Conservation (phyloP, 2,888 invertebrate genomes). For the Ceraclea dissimilis region DNA sequence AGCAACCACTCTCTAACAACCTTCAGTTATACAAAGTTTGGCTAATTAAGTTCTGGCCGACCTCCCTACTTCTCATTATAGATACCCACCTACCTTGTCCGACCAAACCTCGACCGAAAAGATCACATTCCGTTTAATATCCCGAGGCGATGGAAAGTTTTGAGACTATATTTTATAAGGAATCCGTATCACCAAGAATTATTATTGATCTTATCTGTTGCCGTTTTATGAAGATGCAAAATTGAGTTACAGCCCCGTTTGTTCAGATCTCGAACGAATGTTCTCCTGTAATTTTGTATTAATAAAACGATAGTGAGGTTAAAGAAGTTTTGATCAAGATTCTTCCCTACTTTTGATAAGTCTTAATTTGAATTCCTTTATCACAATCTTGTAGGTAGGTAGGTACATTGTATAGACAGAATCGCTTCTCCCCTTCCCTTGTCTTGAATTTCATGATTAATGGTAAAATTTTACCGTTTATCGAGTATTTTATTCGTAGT, state of each 20-base stretch:
- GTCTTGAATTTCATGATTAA: conserved; percentile 6
- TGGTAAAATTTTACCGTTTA: conserved; percentile 23
- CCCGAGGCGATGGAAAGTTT: conserved; percentile 13
- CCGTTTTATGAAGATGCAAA: conserved; percentile 7
- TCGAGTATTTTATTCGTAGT: conserved; percentile 17
- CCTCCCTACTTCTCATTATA: conserved; percentile 4
- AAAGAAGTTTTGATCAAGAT: not conserved
- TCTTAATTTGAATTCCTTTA: conserved; percentile 2
- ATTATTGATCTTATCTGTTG: conserved; percentile 22
- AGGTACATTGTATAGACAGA: no score
- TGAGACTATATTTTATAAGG: conserved; percentile 19
- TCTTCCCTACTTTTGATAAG: conserved; percentile 2
- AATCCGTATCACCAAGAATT: conserved; percentile 24
- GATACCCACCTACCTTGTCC: conserved; percentile 2
- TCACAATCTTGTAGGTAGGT: not conserved
- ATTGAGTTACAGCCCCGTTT: conserved; percentile 20
- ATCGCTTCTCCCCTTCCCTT: not conserved
- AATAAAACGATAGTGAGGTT: conserved; percentile 17
- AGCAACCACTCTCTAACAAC: conserved; percentile 19
- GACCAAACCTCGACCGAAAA: conserved; percentile 11
- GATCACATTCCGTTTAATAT: conserved; percentile 9
- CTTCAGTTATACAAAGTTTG: conserved; percentile 24
- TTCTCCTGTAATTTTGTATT: conserved; percentile 11
- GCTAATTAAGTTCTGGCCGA: conserved; percentile 26
- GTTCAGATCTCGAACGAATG: not conserved